Conservation (phyloP, 2,113 vertebrate species). For the Hipposideros armiger region DNA sequence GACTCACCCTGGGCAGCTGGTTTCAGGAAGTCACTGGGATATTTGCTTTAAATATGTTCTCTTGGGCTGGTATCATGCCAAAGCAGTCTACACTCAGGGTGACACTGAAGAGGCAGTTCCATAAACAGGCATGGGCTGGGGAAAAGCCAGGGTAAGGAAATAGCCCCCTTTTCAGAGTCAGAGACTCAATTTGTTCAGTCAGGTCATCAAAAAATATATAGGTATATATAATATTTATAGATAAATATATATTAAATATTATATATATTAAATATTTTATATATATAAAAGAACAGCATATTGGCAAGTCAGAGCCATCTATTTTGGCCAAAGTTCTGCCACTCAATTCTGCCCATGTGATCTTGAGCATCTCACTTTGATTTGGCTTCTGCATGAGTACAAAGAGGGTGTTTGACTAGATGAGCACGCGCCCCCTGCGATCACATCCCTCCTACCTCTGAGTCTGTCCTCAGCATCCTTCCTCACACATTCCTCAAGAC, state of each 20-base stretch:
- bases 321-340: background rate
- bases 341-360: background rate
- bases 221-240: no score
- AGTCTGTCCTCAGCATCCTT: no score
- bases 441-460: no score
- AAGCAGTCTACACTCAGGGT: no score
- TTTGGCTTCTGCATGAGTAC: background rate
- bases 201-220: background rate
- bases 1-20: background rate
- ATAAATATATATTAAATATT: no score
- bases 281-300: no score
- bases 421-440: rapidly evolving
- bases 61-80: background rate
- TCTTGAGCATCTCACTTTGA: background rate
- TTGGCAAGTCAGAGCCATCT: background rate
- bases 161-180: background rate
- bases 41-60: background rate
- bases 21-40: no score
- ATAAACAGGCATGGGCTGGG: background rate
- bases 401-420: background rate
- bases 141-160: background rate
- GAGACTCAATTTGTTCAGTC: background rate
- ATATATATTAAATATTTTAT: no score
- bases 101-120: background rate
- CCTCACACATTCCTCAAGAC: background rate